Percentiles rank a stretch among this genome's conserved stretches.
Conservation (phyloP, 2,113 vertebrate genomes). For the Eulacestoma nigropectus region DNA sequence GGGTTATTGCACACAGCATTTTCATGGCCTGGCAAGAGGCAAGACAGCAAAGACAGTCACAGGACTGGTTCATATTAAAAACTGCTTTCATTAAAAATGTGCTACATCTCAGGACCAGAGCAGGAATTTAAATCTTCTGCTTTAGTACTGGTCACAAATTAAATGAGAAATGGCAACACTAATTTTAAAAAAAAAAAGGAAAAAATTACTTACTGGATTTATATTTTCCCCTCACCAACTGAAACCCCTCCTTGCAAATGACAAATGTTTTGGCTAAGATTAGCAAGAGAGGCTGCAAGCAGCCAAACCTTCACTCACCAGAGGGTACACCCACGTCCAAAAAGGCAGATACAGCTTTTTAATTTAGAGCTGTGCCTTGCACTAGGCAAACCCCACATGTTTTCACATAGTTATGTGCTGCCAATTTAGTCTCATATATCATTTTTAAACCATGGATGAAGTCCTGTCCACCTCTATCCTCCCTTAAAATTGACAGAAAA, state of each 20-base stretch:
- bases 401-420: background rate
- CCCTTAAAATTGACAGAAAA: background rate
- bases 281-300: background rate
- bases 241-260: background rate
- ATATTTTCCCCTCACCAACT: background rate
- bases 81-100: background rate
- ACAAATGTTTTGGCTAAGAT: background rate
- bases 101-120: background rate
- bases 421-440: background rate
- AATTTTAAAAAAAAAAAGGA: background rate
- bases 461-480: background rate
- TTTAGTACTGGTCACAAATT: constrained; percentile 21
- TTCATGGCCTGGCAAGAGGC: background rate
- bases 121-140: background rate
- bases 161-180: background rate
- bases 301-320: background rate
- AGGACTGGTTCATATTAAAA: background rate
- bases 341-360: background rate
- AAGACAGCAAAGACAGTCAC: background rate
- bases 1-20: background rate
- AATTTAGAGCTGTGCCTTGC: background rate
- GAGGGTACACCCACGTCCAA: background rate
- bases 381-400: background rate
- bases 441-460: background rate
- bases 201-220: background rate